These are phyloP conservation scores for Bufo bufo DNA, from an alignment of 2,113 vertebrate species.

Conservation along the genomic window DNA sequence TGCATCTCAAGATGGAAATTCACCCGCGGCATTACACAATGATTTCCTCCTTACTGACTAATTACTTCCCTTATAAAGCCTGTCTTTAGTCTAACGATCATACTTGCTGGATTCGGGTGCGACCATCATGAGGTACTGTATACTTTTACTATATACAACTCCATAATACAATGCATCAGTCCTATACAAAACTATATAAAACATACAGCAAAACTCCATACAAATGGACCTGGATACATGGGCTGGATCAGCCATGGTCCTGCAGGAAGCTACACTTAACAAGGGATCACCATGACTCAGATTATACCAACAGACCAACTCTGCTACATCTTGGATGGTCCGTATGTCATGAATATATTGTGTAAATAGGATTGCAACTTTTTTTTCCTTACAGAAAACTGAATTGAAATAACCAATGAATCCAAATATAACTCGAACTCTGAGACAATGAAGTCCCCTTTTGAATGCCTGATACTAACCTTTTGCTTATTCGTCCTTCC, in stretches of 20 bases:
- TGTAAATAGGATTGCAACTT: too few species aligned
- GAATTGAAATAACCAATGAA: not conserved
- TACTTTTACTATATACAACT: not conserved
- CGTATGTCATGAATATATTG: not conserved
- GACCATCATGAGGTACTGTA: not conserved
- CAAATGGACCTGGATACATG: too few species aligned
- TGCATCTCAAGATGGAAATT: not conserved
- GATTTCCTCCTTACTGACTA: not conserved
- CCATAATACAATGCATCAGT: not conserved
- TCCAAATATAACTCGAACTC: not conserved
- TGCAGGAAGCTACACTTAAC: too few species aligned
- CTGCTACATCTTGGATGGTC: too few species aligned
- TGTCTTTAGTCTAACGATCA: not conserved
- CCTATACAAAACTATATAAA: not conserved
- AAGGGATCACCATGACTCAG: too few species aligned
- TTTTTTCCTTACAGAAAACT: not conserved
- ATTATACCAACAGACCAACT: too few species aligned
- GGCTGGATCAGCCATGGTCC: too few species aligned
- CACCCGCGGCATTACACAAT: not conserved
- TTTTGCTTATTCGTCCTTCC: not conserved
- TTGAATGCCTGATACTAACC: not conserved
- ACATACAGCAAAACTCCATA: not conserved
- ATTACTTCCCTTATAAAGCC: not conserved
- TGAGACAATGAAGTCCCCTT: not conserved
- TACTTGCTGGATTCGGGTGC: not conserved